Evolutionary conservation across 2,888 invertebrate genomes (phyloP).

Genomic region (Yponomeuta cagnagella): DNA sequence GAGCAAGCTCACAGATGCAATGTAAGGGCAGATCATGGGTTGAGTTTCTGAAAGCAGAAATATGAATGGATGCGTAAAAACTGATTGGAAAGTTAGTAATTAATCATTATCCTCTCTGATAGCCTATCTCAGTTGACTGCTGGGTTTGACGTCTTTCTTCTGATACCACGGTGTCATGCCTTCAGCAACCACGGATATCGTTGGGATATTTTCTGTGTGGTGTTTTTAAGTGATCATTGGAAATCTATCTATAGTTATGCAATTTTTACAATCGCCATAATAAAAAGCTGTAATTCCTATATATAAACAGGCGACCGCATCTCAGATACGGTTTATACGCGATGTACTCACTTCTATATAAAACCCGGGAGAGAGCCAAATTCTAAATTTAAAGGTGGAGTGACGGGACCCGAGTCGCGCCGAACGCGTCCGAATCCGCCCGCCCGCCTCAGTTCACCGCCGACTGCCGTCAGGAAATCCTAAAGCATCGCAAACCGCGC

Average conservation of each 20-base stretch:
- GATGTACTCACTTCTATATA: slow-evolving; percentile 75
- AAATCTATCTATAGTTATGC: slow-evolving; percentile 16
- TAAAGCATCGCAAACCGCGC: slow-evolving; percentile 59
- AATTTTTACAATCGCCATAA: slow-evolving; percentile 58
- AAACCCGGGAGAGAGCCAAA: slow-evolving; percentile 79
- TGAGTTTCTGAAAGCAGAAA: neutral
- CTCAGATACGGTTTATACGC: slow-evolving; percentile 71
- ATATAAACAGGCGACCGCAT: slow-evolving; percentile 68
- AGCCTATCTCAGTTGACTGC: too few relatives aligned
- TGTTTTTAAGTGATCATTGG: neutral
- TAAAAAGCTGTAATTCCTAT: slow-evolving; percentile 73
- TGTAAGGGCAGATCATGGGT: slow-evolving; percentile 9
- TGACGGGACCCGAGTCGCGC: slow-evolving; percentile 49
- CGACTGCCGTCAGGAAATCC: slow-evolving; percentile 66
- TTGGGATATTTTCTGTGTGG: neutral
- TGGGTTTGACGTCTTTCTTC: too few relatives aligned
- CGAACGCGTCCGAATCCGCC: slow-evolving; percentile 62
- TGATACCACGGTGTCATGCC: too few relatives aligned
- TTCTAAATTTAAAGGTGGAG: slow-evolving; percentile 76
- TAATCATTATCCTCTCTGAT: too few relatives aligned
- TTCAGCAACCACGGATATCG: neutral
- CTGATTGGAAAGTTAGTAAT: neutral
- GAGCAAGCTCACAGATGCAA: neutral
- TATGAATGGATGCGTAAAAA: neutral
- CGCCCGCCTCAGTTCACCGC: slow-evolving; percentile 72